Percentiles rank a stretch among this genome's conserved stretches.
phyloP scores from a whole-genome alignment of 2,888 invertebrate genomes.

The Tanypteryx hageni region DNA sequence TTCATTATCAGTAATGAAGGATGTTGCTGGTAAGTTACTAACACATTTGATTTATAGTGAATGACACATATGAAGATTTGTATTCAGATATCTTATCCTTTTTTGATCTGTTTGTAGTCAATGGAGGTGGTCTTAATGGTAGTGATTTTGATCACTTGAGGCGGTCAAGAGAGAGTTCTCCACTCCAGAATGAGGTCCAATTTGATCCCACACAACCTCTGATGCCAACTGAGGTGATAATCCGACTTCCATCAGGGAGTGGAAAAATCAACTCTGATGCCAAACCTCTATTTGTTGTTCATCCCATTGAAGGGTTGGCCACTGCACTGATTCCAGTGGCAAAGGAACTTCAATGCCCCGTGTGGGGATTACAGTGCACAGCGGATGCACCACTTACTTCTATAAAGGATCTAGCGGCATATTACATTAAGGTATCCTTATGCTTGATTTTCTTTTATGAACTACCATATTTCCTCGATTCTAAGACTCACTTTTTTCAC shows the following conservation, averaged over 20 bases:
- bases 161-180: constrained; percentile 42
- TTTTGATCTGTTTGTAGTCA: constrained; percentile 51
- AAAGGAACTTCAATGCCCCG: constrained; percentile 83
- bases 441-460: neutral
- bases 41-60: neutral
- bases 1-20: constrained; percentile 71
- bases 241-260: constrained; percentile 81
- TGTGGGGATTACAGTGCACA: constrained; percentile 94
- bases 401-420: constrained; percentile 84
- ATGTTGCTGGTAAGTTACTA: constrained; percentile 68
- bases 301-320: constrained; percentile 94
- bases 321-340: constrained; percentile 85
- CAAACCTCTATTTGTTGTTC: constrained; percentile 78
- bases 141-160: constrained; percentile 47
- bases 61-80: too few species aligned
- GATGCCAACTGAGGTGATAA: constrained; percentile 85
- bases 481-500: too few species aligned
- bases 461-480: neutral
- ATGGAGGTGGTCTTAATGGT: constrained; percentile 36
- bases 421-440: constrained; percentile 78
- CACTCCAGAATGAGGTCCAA: constrained; percentile 68
- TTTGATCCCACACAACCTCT: constrained; percentile 79
- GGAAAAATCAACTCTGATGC: constrained; percentile 71
- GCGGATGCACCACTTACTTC: constrained; percentile 84
- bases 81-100: neutral